Conservation (phyloP, 2,113 vertebrate genomes). For the Eudyptes chrysolophus region DNA sequence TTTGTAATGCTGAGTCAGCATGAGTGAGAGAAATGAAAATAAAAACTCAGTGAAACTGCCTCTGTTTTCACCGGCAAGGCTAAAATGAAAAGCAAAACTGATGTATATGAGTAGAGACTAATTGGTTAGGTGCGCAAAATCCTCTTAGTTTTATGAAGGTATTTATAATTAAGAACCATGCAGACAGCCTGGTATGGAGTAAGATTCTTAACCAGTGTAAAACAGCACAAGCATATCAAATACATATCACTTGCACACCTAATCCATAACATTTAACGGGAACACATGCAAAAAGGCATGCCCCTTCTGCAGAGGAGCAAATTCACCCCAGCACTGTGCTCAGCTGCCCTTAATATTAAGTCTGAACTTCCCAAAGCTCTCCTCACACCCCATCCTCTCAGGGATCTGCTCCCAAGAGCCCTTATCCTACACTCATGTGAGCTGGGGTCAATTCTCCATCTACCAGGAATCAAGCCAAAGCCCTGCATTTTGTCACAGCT, state of each 20-base stretch:
- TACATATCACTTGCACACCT: not conserved
- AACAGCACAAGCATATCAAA: not conserved
- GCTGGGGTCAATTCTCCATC: not conserved
- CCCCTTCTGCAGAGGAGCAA: not conserved
- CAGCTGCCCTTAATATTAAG: not conserved
- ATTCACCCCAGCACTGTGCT: not conserved
- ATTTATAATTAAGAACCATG: not conserved
- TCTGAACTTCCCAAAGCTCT: not conserved
- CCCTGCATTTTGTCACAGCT: not conserved
- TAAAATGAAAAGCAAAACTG: not conserved
- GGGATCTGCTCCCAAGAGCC: not conserved
- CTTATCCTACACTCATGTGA: not conserved
- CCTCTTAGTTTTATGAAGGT: not conserved
- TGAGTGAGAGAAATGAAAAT: not conserved
- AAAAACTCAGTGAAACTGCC: not conserved
- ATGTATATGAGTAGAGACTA: not conserved
- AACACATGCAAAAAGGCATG: not conserved
- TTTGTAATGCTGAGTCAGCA: not conserved
- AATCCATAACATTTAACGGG: not conserved
- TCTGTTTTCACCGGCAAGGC: not conserved
- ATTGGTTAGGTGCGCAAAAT: not conserved
- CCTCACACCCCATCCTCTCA: not conserved
- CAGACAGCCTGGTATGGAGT: not conserved
- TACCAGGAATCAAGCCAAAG: not conserved
- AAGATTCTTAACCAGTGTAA: not conserved